Conservation (phyloP, 2,797 vertebrate genomes). For the Muscicapa comitata region DNA sequence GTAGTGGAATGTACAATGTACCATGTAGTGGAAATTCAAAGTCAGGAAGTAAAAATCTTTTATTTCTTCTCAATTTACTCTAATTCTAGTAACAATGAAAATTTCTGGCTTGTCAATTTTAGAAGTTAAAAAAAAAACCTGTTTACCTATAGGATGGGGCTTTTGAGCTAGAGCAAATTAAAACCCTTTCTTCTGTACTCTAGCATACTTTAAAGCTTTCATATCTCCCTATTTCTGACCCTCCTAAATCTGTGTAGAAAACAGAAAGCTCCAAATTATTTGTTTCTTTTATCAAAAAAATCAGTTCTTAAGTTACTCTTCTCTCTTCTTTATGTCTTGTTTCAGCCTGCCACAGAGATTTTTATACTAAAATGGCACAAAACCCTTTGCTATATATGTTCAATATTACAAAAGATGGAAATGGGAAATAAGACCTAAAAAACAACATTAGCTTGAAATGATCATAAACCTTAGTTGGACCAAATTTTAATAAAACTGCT, state of each 20-base stretch:
- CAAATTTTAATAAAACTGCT: neutral
- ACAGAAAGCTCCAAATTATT: neutral
- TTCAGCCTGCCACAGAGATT: neutral
- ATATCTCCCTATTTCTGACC: neutral
- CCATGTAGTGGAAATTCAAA: neutral
- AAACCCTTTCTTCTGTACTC: neutral
- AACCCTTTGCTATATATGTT: neutral
- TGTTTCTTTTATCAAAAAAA: neutral
- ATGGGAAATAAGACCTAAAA: neutral
- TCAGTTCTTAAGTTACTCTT: neutral
- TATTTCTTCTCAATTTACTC: neutral
- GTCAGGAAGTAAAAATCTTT: neutral
- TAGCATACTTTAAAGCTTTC: neutral
- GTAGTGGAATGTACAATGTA: no score
- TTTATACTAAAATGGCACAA: neutral
- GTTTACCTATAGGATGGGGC: rapidly evolving
- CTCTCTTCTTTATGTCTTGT: neutral
- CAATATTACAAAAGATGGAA: neutral
- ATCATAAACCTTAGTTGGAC: neutral
- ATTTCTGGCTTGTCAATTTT: neutral
- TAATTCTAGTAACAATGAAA: neutral
- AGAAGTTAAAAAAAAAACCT: neutral
- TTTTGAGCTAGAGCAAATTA: neutral
- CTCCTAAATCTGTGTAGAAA: neutral
- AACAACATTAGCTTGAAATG: neutral